These are phyloP conservation scores for Amblyjoppa fuscipennis DNA, from an alignment of 2,888 invertebrate genomes.

Conservation along the genomic window DNA sequence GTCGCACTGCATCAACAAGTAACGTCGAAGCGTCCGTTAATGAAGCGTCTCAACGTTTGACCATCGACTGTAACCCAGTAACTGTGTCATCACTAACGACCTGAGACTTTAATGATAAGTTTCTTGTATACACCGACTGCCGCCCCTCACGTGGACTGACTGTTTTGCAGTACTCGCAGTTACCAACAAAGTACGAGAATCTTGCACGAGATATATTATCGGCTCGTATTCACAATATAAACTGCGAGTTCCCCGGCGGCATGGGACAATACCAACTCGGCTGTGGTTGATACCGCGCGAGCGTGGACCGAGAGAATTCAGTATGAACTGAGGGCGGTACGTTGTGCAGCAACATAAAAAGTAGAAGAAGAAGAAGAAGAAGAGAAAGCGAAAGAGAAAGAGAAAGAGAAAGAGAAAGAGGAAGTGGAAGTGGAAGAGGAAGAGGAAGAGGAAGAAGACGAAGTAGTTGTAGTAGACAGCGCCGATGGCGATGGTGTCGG, in stretches of 20 bases:
- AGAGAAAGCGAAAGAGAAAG: background rate
- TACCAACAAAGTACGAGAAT: background rate
- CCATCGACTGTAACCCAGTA: background rate
- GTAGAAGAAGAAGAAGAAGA: constrained; percentile 22
- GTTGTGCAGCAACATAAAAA: constrained; percentile 6
- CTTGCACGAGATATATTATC: background rate
- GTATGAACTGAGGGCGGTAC: constrained; percentile 45
- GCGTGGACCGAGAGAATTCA: constrained; percentile 38
- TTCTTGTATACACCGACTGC: background rate
- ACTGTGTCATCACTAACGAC: constrained; percentile 7
- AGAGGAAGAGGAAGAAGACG: constrained; percentile 17
- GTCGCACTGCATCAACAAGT: constrained; percentile 40
- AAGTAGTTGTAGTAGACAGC: constrained; percentile 5
- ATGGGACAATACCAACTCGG: background rate
- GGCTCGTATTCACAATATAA: background rate
- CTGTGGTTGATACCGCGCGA: constrained; percentile 5
- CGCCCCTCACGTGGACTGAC: background rate
- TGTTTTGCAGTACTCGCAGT: background rate
- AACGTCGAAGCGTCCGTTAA: constrained; percentile 33
- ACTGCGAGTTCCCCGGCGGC: background rate
- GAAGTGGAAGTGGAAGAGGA: background rate
- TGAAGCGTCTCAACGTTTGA: background rate
- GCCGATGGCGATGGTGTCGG: constrained; percentile 38
- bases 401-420: background rate
- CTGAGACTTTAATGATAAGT: background rate